These are phyloP conservation scores for Drosophila mercatorum DNA, from an alignment of 2,888 invertebrate species.

Conservation along the genomic window DNA sequence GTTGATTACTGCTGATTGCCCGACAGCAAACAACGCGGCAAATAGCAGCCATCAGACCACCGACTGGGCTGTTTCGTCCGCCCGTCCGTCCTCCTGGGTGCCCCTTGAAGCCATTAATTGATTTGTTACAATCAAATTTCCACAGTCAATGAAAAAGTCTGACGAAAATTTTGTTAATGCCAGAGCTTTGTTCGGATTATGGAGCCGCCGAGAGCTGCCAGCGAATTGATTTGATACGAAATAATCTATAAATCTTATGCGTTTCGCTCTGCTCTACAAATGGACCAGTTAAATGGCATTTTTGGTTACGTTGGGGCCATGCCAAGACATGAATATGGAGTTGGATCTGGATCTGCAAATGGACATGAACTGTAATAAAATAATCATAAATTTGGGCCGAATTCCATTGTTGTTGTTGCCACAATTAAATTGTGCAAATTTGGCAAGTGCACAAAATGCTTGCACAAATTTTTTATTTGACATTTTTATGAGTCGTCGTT, in stretches of 20 bases:
- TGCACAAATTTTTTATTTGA: conserved; percentile 72
- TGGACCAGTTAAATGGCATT: conserved; percentile 43
- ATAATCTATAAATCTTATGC: conserved; percentile 55
- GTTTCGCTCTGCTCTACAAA: conserved; percentile 37
- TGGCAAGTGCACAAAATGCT: conserved; percentile 75
- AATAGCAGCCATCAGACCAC: conserved; percentile 69
- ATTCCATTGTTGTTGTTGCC: conserved; percentile 43
- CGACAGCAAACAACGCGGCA: conserved; percentile 70
- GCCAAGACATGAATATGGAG: conserved; percentile 52
- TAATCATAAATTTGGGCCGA: conserved; percentile 68
- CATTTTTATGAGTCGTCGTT: conserved; percentile 67
- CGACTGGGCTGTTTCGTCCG: conserved; percentile 14
- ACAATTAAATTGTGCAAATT: conserved; percentile 77
- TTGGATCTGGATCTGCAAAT: conserved; percentile 6
- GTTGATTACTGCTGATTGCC: conserved; percentile 76
- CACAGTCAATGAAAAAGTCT: conserved; percentile 64
- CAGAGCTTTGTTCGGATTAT: conserved; percentile 40
- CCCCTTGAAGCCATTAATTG: conserved; percentile 64
- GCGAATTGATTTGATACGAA: conserved; percentile 44
- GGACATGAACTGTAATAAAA: conserved; percentile 63
- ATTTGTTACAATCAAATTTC: conserved; percentile 78
- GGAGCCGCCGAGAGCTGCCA: conserved; percentile 11
- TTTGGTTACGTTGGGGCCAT: conserved; percentile 46
- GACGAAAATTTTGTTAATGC: conserved; percentile 59
- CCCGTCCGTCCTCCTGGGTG: background rate